phyloP scores from a whole-genome alignment of 2,888 invertebrate species.

The Dascillus cervinus region DNA sequence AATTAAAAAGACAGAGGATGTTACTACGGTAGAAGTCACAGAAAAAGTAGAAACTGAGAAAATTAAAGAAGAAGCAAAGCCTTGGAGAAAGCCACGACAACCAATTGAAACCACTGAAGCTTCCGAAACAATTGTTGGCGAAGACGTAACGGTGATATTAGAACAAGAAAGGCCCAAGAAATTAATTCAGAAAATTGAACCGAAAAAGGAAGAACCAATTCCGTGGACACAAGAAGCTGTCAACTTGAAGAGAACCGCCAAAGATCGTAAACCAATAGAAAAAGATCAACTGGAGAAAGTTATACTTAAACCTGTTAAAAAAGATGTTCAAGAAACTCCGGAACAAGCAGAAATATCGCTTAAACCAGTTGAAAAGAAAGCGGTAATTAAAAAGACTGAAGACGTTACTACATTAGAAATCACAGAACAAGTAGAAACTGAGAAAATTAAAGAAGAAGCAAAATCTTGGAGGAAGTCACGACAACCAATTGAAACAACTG shows the following conservation, averaged over 20 bases:
- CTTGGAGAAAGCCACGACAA: background rate
- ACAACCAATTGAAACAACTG: conserved; percentile 25
- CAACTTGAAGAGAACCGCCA: conserved; percentile 39
- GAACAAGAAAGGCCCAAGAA: conserved; percentile 20
- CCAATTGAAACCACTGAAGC: too few species aligned
- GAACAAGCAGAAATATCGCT: conserved; percentile 6
- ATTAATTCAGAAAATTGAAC: conserved; percentile 24
- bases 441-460: conserved; percentile 19
- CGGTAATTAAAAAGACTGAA: background rate
- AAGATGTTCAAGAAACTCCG: conserved; percentile 25
- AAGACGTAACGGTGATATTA: conserved; percentile 23
- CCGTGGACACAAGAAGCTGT: conserved; percentile 55
- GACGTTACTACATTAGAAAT: conserved; percentile 2
- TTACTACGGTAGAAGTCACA: conserved; percentile 2
- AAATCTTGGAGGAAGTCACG: background rate
- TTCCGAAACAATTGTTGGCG: too few species aligned
- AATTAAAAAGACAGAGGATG: background rate
- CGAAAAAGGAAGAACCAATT: conserved; percentile 15
- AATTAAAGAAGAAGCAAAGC: conserved; percentile 18
- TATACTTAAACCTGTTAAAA: conserved; percentile 19
- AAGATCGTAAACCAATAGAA: conserved; percentile 13
- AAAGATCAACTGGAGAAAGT: conserved; percentile 37
- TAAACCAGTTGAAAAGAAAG: background rate
- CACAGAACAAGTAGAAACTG: conserved; percentile 4
- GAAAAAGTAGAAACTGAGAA: conserved; percentile 6